Percentiles rank a stretch among this genome's conserved stretches.
Evolutionary conservation across 1,140 invertebrate genomes (phyloP).

Genomic region (Lepidostoma basale): DNA sequence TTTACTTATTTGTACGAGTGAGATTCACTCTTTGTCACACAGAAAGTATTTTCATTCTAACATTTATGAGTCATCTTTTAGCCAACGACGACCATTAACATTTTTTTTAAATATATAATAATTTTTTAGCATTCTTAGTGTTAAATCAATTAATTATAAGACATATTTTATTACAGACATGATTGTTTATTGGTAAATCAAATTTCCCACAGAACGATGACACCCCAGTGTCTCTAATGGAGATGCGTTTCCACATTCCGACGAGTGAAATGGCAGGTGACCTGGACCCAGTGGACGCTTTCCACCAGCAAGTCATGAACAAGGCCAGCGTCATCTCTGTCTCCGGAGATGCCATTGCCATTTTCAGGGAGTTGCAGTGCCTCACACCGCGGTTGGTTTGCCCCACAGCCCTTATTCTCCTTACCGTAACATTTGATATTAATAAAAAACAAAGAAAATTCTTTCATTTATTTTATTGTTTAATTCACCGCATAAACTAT

Average conservation of each 20-base stretch:
- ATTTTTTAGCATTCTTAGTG: not conserved
- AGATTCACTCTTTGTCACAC: no score
- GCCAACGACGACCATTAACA: no score
- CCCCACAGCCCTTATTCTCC: no score
- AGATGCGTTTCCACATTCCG: conserved; percentile 98
- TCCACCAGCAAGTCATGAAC: conserved; percentile 93
- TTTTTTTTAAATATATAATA: not conserved
- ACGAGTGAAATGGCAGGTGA: conserved; percentile 81
- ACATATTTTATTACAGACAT: not conserved
- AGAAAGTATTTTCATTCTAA: no score
- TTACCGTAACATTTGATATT: no score
- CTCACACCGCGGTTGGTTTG: conserved; percentile 93
- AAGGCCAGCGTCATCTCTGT: conserved; percentile 98
- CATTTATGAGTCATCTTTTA: no score
- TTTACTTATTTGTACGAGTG: no score
- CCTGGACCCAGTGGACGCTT: conserved; percentile 91
- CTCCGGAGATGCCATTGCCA: conserved; percentile 96
- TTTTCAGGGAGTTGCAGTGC: conserved; percentile 96
- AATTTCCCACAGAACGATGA: conserved; percentile 84
- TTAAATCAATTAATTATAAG: not conserved
- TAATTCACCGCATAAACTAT: no score
- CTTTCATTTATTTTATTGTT: no score
- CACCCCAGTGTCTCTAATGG: conserved; percentile 93
- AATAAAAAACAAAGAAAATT: no score
- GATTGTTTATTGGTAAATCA: no score